These are phyloP conservation scores for Neocloeon triangulifer DNA, from an alignment of 1,140 invertebrate species.

Conservation along the genomic window DNA sequence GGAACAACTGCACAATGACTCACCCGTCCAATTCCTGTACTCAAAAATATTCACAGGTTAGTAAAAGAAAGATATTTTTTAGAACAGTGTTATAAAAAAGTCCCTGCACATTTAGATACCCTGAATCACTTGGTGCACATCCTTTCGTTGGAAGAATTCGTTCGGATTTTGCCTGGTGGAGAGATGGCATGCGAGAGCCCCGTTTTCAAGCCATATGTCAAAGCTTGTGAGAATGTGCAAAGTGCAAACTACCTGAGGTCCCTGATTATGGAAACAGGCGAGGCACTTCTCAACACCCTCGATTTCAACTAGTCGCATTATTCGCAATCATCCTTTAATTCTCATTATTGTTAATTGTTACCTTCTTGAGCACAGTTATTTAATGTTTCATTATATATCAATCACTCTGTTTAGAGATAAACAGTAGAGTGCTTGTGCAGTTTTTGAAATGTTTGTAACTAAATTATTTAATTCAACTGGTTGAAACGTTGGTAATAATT, in stretches of 20 bases:
- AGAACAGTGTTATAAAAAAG: slow-evolving; percentile 1
- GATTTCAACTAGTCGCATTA: too few species aligned
- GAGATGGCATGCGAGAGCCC: slow-evolving; percentile 1
- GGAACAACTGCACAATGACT: slow-evolving; percentile 14
- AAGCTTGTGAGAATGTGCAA: slow-evolving; percentile 25
- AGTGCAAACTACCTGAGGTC: slow-evolving; percentile 34
- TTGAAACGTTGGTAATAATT: too few species aligned
- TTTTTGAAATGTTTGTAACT: too few species aligned
- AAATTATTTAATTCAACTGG: too few species aligned
- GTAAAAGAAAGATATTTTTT: slow-evolving; percentile 1
- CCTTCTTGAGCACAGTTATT: too few species aligned
- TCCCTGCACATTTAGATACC: slow-evolving; percentile 21
- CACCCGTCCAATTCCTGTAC: slow-evolving; percentile 19
- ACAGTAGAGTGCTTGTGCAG: too few species aligned
- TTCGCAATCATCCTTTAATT: too few species aligned
- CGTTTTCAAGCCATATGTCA: slow-evolving; percentile 25
- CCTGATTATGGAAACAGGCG: slow-evolving; percentile 30
- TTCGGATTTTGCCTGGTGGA: slow-evolving; percentile 19
- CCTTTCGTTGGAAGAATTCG: slow-evolving; percentile 22
- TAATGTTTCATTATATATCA: too few species aligned
- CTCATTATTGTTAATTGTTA: too few species aligned
- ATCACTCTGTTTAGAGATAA: too few species aligned
- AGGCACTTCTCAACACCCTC: slow-evolving; percentile 27
- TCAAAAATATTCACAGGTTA: slow-evolving; percentile 26
- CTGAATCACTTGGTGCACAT: slow-evolving; percentile 21